phyloP scores from a whole-genome alignment of 2,113 vertebrate genomes.

The Xyrauchen texanus region DNA sequence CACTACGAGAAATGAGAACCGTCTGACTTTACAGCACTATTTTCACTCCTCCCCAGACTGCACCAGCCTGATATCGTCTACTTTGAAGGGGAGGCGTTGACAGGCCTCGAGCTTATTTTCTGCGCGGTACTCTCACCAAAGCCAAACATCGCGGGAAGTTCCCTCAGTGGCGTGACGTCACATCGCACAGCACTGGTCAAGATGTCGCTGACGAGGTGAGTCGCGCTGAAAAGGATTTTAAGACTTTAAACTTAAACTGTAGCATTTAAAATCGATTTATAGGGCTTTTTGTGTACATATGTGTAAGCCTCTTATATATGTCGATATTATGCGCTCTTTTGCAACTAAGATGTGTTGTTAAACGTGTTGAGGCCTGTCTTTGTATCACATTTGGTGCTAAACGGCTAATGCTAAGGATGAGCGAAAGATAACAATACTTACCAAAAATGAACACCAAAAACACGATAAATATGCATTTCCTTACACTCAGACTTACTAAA shows the following conservation, averaged over 20 bases:
- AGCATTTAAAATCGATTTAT: neutral
- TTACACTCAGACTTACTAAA: neutral
- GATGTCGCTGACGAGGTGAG: slow-evolving; percentile 89
- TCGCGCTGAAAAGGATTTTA: neutral
- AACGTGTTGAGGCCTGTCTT: slow-evolving; percentile 10
- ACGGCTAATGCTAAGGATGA: slow-evolving; percentile 17
- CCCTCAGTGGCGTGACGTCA: slow-evolving; percentile 51
- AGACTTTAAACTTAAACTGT: neutral
- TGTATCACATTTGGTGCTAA: neutral
- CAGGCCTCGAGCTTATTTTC: no score
- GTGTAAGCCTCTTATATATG: neutral
- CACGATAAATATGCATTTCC: neutral
- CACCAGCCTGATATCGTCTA: no score
- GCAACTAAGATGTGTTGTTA: neutral
- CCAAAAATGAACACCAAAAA: neutral
- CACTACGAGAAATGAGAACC: no score
- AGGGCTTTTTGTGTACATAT: neutral
- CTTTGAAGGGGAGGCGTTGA: no score
- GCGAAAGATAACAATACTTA: neutral
- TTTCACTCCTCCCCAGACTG: no score
- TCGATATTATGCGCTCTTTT: neutral
- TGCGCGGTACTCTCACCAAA: neutral
- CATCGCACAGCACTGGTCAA: slow-evolving; percentile 66
- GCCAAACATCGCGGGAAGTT: slow-evolving; percentile 30
- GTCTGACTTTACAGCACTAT: no score